These are phyloP conservation scores for Nephila pilipes DNA, from an alignment of 1,140 invertebrate genomes.

Conservation along the genomic window DNA sequence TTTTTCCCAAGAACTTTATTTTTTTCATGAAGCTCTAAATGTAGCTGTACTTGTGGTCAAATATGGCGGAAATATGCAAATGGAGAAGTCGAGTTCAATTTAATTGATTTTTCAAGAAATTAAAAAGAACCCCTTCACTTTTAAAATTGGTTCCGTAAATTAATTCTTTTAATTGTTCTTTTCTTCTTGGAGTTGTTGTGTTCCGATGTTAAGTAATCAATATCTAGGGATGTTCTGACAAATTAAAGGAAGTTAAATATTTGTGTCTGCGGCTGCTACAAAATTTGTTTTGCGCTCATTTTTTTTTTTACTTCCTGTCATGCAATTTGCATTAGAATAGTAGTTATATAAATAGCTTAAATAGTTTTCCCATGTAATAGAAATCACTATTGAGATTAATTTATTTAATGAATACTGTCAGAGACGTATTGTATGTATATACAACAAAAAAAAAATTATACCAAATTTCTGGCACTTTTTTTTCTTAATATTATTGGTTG, in stretches of 20 bases:
- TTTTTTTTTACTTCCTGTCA: not conserved
- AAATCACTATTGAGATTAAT: not conserved
- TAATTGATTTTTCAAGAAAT: slow-evolving; percentile 20
- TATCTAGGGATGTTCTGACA: slow-evolving; percentile 25
- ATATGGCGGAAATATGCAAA: not conserved
- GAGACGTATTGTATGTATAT: too few relatives aligned
- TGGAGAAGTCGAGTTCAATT: not conserved
- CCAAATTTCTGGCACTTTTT: too few relatives aligned
- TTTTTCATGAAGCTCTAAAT: too few relatives aligned
- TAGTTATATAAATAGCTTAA: slow-evolving; percentile 2
- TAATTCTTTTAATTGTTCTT: slow-evolving; percentile 40
- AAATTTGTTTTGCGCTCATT: not conserved
- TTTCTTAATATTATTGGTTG: too few relatives aligned
- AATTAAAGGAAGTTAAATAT: slow-evolving; percentile 39
- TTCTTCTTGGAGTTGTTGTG: slow-evolving; percentile 15
- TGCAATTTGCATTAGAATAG: not conserved
- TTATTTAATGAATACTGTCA: not conserved
- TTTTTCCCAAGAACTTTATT: too few relatives aligned
- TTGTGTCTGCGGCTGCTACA: not conserved
- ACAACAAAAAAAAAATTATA: too few relatives aligned
- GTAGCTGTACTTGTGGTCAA: not conserved
- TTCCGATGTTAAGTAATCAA: slow-evolving; percentile 24
- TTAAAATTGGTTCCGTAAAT: not conserved
- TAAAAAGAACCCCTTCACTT: slow-evolving; percentile 1
- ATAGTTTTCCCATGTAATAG: not conserved